Evolutionary conservation across 2,888 invertebrate genomes (phyloP), one percentile per base, ranked within the genome.

Genomic region (Drosophila algonquin): DNA sequence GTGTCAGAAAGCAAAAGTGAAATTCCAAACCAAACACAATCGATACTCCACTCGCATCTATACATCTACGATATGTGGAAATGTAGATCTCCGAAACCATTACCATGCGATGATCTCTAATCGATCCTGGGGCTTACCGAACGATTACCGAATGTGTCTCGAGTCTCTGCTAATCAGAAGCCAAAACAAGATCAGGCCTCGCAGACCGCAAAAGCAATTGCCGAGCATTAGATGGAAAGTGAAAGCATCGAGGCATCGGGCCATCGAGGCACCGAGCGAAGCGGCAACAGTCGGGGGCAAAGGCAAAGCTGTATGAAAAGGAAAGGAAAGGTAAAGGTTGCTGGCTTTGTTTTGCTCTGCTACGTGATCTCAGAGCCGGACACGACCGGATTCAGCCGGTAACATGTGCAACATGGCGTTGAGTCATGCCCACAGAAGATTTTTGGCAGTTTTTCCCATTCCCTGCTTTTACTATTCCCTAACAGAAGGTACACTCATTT

Each of bases 1-100:
- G 82, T 83, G 82, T 73, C 70, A 77, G 82, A 85, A 73, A 68
- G 76, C 63, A 82, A 85, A 83, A 83, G 85, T 82, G 85, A 85
- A 85, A 85, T 70, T 69, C 52, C 63, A 45, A 46, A 40, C 57
- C 67, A 35, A 47, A 44, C 52, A 56, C 54, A 53, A 30, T 40
- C 32, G 12, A 18, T 12, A 54, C 24, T 32, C 57, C 21, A 27
- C 44, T 53, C 18, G 30, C 24, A 24, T 24, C 16, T 48, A 52
- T 60, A 46, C 24, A 24, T 24, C 14, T 48, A n/a, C n/a, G n/a
- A n/a, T n/a, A 52, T 63, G 50, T 40, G 5, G 5, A 5, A 12
- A 40, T 55, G 44, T 75, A 64, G 53, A 57, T 57, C 35, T 16
- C 14, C 51, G 32, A 12, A 48, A 44, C 56, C 47, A 51, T 9